Conservation (phyloP, 2,113 vertebrate species). For the Lethenteron camtschaticum region DNA sequence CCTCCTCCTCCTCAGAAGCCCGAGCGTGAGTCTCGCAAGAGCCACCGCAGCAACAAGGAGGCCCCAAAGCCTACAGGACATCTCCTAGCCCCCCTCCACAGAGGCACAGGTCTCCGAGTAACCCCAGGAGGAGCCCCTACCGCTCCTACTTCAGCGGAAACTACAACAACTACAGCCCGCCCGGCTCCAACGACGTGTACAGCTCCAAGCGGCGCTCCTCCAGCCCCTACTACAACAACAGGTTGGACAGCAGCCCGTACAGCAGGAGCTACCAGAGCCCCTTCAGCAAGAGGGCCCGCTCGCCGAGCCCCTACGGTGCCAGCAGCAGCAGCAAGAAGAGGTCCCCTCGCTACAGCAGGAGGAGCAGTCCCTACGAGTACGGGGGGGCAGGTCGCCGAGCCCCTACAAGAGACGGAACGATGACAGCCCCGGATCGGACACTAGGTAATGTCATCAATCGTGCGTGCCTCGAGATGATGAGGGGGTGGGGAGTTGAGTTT, state of each 20-base stretch:
- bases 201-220: conserved; percentile 3
- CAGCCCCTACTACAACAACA: conserved; percentile 4
- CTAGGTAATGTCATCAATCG: neutral
- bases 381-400: neutral
- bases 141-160: neutral
- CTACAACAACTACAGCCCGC: neutral
- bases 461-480: neutral
- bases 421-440: neutral
- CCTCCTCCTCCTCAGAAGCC: neutral
- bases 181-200: neutral
- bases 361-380: conserved; percentile 3
- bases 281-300: neutral
- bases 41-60: neutral
- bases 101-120: neutral
- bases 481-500: neutral
- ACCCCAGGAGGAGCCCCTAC: neutral
- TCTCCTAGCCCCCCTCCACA: neutral
- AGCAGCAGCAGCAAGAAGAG: neutral
- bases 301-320: neutral
- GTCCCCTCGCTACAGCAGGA: neutral
- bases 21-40: conserved; percentile 1
- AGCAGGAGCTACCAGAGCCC: neutral
- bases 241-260: neutral
- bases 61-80: neutral
- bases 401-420: conserved; percentile 1